Base-by-base conservation (phyloP, 2,888 invertebrate genomes). In the Ochlodes sylvanus region DNA sequence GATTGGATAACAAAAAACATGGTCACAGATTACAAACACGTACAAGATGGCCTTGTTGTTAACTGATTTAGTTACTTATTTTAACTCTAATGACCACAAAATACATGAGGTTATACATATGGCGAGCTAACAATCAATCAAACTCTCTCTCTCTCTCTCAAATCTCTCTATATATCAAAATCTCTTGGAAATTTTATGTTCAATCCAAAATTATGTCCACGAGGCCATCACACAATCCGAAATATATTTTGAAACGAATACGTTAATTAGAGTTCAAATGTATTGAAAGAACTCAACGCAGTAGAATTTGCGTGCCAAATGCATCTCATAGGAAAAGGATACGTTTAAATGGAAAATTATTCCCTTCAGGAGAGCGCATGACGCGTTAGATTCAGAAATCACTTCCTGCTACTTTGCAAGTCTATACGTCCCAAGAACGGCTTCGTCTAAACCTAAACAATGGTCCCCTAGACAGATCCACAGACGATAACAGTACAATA, bases 371-470 rank as follows among this genome's bases (percentile, higher is more conserved):
- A 47, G 19, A n/a, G 44, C 47, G n/a, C 55, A 38, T 32, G 34
- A 47, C 47, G 56, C 47, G 44, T 62, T 54, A 60, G 52, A 66
- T 34, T 66, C 58, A 14, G 2, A 52, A 58, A 65, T 58, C 58
- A 19, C 32, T 66, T 61, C 66, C 60, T 66, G 42, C 66, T 55
- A 55, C n/a, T 67, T 61, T 67, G 61, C 67, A 67, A 67, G 67
- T 67, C 58, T 61, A 66, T 60, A 21, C 27, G 67, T 67, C 55
- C 54, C 21, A 21, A 32, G 55, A 56, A 27, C 44, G 44, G 32
- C 47, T 54, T 17, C 44, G 67, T n/a, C 60, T n/a, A 60, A 67
- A 67, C 67, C 60, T n/a, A 60, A 67, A 67, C 67, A 67, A 67
- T 67, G 15, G 67, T 67, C 54, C 67, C 67, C 67, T 44, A 55